Evolutionary conservation across 2,888 invertebrate genomes (phyloP), one percentile per base, ranked within the genome.

Genomic region (Drosophila birchii): DNA sequence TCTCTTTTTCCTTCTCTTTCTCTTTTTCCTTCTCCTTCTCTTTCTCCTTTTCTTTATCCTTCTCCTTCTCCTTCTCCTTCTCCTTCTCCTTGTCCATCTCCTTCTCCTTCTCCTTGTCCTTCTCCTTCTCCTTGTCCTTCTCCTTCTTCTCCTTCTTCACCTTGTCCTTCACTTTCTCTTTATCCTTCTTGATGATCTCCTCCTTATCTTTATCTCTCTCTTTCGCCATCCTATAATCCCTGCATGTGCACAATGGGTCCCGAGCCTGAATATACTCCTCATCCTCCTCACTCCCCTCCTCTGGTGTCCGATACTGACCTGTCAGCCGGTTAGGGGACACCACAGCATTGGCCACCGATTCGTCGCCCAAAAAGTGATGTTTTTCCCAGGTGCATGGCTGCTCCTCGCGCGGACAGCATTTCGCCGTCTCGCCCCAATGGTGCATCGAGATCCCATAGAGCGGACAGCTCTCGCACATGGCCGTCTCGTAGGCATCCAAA

Each of bases 401-500:
- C 20, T 38, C 4, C 5, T 74, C 75, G 44, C 87, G 11, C 34
- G 34, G 11, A 34, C 34, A 12, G 34, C 3, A 78, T 2, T 20
- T 12, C 12, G 12, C 2, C 1, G 49, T 12, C 2, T 56, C 69
- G n/a, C 26, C n/a, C 61, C 72, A 75, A 26, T 70, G 44, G 0
- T 73, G 75, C 36, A 69, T 29, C 12, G 81, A 72, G 34, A 75
- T 51, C 5, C 86, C 89, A 38, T 90, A 88, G 0, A 88, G 69
- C 8, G 84, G 89, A 51, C 78, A 89, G 2, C 67, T 56, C 38
- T 76, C 56, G 53, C 58, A 62, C 68, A 82, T 76, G 18, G 59
- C 47, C 7, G 79, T 76, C 62, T 91, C 90, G 66, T 90, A 81
- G 51, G 67, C 56, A 44, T 79, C 73, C 16, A 91, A 76, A 26